Percentiles rank a stretch among this genome's conserved stretches.
These are phyloP conservation scores for Drosophila nannoptera DNA, from an alignment of 1,140 invertebrate genomes.

Conservation along the genomic window DNA sequence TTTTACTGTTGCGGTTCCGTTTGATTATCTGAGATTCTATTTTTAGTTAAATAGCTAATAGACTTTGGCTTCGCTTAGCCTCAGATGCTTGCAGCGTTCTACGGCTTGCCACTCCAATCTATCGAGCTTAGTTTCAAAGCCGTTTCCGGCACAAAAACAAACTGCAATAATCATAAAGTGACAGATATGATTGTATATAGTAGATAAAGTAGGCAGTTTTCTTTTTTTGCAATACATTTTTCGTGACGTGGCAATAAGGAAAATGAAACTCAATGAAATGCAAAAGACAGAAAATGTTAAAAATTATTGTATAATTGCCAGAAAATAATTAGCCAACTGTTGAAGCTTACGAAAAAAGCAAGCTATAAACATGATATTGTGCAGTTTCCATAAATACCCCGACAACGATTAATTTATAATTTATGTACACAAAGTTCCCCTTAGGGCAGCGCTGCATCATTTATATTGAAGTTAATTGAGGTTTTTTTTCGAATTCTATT, in stretches of 20 bases:
- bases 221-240: conserved; percentile 4
- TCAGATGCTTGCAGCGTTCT: conserved; percentile 3
- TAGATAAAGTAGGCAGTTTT: conserved; percentile 30
- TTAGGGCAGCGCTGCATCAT: conserved; percentile 1
- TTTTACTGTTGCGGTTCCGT: background rate
- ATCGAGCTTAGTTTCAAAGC: conserved; percentile 40
- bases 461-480: conserved; percentile 1
- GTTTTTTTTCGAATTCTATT: conserved; percentile 2
- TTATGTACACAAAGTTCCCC: background rate
- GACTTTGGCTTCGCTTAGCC: conserved; percentile 11
- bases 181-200: conserved; percentile 26
- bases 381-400: background rate
- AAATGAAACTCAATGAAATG: too few relatives aligned
- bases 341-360: background rate
- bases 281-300: too few relatives aligned
- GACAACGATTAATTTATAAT: background rate
- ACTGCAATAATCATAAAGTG: conserved; percentile 29
- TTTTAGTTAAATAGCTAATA: conserved; percentile 21
- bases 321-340: too few relatives aligned
- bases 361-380: background rate
- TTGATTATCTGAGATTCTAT: conserved; percentile 12
- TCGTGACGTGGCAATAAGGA: conserved; percentile 2
- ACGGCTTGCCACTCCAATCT: conserved; percentile 30
- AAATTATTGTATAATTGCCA: too few relatives aligned
- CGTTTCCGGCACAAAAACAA: conserved; percentile 35